These are phyloP conservation scores for Sylvilagus floridanus DNA, from an alignment of 2,797 vertebrate species.

Conservation along the genomic window DNA sequence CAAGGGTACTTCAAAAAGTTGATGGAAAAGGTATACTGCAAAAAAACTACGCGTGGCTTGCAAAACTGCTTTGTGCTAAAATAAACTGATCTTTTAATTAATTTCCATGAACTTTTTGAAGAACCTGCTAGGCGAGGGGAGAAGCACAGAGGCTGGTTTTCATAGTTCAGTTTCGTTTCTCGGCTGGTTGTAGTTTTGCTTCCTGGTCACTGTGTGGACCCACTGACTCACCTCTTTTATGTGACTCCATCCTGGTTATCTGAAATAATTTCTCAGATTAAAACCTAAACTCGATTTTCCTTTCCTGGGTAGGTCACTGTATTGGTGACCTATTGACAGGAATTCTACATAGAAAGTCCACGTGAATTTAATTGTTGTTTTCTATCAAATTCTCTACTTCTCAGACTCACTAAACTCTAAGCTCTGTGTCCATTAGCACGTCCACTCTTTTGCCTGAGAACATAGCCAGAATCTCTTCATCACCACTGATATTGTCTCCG, in stretches of 20 bases:
- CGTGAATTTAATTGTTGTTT: background rate
- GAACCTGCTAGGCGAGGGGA: background rate
- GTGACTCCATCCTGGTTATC: too few species aligned
- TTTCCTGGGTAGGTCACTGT: background rate
- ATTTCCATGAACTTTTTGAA: too few species aligned
- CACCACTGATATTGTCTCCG: background rate
- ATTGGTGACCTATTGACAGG: background rate
- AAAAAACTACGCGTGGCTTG: too few species aligned
- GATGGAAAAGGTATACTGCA: too few species aligned
- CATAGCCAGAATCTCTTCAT: background rate
- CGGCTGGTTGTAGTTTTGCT: accelerated
- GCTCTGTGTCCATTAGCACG: background rate
- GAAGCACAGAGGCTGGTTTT: background rate
- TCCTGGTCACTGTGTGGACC: background rate
- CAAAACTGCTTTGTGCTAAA: too few species aligned
- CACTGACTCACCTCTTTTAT: too few species aligned
- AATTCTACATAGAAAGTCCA: background rate
- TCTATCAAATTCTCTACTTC: background rate
- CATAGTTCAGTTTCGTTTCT: background rate
- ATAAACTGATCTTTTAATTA: too few species aligned
- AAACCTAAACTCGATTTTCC: background rate
- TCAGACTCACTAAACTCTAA: background rate
- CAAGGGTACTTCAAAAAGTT: too few species aligned
- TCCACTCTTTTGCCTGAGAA: background rate
- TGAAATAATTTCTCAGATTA: background rate